Evolutionary conservation across 2,797 vertebrate species (phyloP).

Genomic region (Meda fulgida): DNA sequence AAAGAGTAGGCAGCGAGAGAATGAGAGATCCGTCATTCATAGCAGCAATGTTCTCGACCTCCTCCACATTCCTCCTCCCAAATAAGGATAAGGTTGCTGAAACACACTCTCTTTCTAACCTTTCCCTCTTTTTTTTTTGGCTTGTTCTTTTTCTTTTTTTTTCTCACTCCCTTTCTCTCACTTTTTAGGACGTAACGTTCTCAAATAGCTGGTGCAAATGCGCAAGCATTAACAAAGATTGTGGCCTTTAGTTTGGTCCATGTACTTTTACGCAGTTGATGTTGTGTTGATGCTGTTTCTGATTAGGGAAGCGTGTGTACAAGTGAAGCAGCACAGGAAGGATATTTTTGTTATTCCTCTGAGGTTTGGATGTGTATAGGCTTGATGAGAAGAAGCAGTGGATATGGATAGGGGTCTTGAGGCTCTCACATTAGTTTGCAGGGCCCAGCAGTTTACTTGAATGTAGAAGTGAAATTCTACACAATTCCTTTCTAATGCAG

Average conservation of each 20-base stretch:
- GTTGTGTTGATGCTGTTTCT: constrained; percentile 25
- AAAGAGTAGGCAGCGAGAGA: constrained; percentile 38
- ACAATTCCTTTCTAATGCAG: background rate
- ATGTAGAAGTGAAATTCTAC: background rate
- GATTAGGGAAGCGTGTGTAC: constrained; percentile 30
- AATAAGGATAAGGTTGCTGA: constrained; percentile 79
- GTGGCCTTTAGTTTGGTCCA: background rate
- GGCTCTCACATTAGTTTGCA: background rate
- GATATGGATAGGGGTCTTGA: background rate
- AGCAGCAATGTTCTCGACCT: constrained; percentile 62
- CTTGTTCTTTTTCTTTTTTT: constrained; percentile 9
- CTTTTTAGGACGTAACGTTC: background rate
- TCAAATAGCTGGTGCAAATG: background rate
- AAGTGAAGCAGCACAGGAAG: constrained; percentile 13
- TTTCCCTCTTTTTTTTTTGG: background rate
- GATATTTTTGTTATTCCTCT: constrained; percentile 47
- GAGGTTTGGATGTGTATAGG: constrained; percentile 11
- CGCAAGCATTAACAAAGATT: background rate
- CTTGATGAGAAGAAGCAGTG: background rate
- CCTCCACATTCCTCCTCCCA: constrained; percentile 77
- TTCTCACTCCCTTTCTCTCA: background rate
- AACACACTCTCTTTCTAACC: constrained; percentile 36
- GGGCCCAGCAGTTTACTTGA: background rate
- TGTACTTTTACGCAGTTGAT: constrained; percentile 2
- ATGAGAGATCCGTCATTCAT: constrained; percentile 73